These are phyloP conservation scores for Melanotaenia parkinsoni DNA, from an alignment of 2,797 vertebrate genomes.

Conservation along the genomic window DNA sequence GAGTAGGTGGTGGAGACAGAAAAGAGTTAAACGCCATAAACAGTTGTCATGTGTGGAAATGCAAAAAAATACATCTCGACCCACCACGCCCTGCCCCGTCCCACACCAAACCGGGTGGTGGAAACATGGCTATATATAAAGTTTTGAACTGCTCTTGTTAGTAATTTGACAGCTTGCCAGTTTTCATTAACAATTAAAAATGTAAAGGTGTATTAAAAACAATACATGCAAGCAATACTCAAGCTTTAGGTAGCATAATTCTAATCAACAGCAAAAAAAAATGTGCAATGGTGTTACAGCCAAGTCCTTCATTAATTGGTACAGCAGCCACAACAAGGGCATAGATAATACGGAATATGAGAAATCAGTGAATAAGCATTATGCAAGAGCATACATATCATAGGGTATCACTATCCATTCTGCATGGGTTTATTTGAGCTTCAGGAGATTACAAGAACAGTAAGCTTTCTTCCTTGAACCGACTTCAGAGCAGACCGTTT, in stretches of 20 bases:
- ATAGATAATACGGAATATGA: conserved; percentile 40
- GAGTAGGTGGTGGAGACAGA: too few species aligned
- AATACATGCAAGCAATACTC: not conserved
- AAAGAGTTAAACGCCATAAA: too few species aligned
- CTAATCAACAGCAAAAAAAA: conserved; percentile 15
- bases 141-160: not conserved
- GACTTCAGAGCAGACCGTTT: conserved; percentile 73
- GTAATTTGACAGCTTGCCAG: not conserved
- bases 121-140: not conserved
- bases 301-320: conserved; percentile 48
- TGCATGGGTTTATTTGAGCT: conserved; percentile 45
- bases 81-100: too few species aligned
- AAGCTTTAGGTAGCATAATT: conserved; percentile 7
- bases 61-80: too few species aligned
- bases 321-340: conserved; percentile 21
- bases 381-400: conserved; percentile 45
- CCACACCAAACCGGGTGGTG: too few species aligned
- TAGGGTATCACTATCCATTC: conserved; percentile 40
- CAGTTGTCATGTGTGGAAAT: too few species aligned
- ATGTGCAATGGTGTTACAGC: conserved; percentile 14
- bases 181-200: not conserved
- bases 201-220: not conserved
- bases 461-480: conserved; percentile 63
- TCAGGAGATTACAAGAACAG: conserved; percentile 54
- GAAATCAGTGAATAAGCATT: conserved; percentile 46